Conservation (phyloP, 1,140 invertebrate genomes). For the Penaeus indicus region DNA sequence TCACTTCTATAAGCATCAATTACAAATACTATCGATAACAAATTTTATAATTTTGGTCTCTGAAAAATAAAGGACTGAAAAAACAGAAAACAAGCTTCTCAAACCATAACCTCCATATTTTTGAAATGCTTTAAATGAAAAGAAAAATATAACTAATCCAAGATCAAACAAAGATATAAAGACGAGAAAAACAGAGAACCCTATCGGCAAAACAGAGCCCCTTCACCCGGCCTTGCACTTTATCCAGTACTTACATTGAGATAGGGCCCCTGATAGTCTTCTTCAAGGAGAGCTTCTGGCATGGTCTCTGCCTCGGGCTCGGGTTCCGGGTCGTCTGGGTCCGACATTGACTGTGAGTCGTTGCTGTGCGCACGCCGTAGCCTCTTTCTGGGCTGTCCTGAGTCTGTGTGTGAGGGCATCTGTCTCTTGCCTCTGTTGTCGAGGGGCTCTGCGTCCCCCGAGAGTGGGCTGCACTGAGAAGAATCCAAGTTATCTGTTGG, state of each 20-base stretch:
- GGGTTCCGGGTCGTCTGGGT: background rate
- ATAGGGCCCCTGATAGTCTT: conserved; percentile 41
- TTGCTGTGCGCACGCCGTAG: background rate
- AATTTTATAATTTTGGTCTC: background rate
- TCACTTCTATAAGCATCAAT: too few species aligned
- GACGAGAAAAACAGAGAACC: background rate
- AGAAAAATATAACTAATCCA: background rate
- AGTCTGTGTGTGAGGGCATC: background rate
- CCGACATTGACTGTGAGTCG: conserved; percentile 32
- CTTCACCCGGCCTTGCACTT: too few species aligned
- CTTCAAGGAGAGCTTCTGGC: background rate
- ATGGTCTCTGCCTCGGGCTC: background rate
- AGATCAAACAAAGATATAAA: background rate
- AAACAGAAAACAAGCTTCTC: background rate
- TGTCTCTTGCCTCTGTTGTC: conserved; percentile 16
- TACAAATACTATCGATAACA: too few species aligned
- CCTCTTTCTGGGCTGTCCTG: conserved; percentile 25
- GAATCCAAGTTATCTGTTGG: conserved; percentile 12
- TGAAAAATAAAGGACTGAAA: background rate
- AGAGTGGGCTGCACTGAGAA: background rate
- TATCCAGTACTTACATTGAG: conserved; percentile 42
- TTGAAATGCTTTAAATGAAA: background rate
- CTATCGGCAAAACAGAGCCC: background rate
- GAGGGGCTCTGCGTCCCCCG: conserved; percentile 9
- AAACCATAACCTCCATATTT: too few species aligned